A percentile compares a stretch with the other conserved stretches of the same genome.
These are phyloP conservation scores for Linnaemya vulpina DNA, from an alignment of 2,888 invertebrate genomes.

Conservation along the genomic window DNA sequence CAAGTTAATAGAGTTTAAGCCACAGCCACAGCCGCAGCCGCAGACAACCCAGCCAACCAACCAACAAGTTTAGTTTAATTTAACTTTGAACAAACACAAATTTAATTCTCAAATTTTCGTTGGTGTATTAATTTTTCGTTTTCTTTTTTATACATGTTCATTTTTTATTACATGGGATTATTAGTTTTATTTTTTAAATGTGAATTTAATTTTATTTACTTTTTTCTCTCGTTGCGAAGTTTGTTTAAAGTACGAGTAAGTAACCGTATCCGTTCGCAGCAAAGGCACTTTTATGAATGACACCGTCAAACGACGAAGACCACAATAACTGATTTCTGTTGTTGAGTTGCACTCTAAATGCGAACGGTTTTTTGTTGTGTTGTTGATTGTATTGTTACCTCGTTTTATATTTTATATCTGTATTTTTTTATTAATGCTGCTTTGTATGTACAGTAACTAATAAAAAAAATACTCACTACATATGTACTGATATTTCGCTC, in stretches of 20 bases:
- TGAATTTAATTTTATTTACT: conserved; percentile 28
- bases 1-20: conserved; percentile 68
- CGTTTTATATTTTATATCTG: conserved; percentile 60
- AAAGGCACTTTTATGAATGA: conserved; percentile 72
- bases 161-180: conserved; percentile 15
- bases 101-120: conserved; percentile 29
- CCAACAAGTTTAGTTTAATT: conserved; percentile 61
- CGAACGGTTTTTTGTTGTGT: conserved; percentile 69
- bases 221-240: conserved; percentile 35
- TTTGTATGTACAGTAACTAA: conserved; percentile 23
- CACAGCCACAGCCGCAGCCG: conserved; percentile 47
- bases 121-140: conserved; percentile 24
- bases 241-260: conserved; percentile 43
- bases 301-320: conserved; percentile 69
- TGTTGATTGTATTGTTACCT: conserved; percentile 69
- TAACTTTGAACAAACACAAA: conserved; percentile 33
- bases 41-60: conserved; percentile 30
- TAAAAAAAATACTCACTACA: conserved; percentile 1
- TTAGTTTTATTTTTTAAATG: conserved; percentile 38
- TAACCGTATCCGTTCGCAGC: conserved; percentile 70
- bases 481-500: background rate
- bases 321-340: conserved; percentile 69
- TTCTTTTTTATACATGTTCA: conserved; percentile 27
- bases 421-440: conserved; percentile 32
- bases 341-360: conserved; percentile 71